Percentiles rank a stretch among this genome's conserved stretches.
Evolutionary conservation across 2,113 vertebrate species (phyloP).

Genomic region (Andinoacara biseriatus): DNA sequence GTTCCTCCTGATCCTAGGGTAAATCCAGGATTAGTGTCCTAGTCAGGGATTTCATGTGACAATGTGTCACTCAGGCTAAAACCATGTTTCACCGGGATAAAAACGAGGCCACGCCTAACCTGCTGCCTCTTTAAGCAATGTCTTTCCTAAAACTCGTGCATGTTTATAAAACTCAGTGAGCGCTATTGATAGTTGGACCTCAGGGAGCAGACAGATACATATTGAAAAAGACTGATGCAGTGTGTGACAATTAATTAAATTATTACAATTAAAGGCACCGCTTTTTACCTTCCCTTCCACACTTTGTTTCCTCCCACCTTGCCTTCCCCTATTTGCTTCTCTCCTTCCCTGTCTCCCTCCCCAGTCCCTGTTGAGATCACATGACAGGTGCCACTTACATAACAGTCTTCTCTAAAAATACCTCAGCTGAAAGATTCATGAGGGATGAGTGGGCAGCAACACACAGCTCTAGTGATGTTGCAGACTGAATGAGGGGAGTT

Average conservation of each 20-base stretch:
- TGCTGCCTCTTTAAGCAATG: neutral
- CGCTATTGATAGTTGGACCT: neutral
- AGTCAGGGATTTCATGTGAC: constrained; percentile 55
- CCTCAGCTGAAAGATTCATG: constrained; percentile 79
- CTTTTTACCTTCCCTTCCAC: neutral
- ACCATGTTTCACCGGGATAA: constrained; percentile 13
- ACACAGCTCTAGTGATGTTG: constrained; percentile 39
- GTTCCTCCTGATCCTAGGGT: constrained; percentile 54
- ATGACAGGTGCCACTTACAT: constrained; percentile 83
- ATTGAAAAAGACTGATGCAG: neutral
- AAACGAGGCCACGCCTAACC: constrained; percentile 36
- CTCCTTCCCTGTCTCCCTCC: constrained; percentile 41
- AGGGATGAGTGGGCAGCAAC: constrained; percentile 52
- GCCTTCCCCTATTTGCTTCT: constrained; percentile 6
- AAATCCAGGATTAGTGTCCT: constrained; percentile 65
- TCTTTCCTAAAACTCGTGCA: neutral
- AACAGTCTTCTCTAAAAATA: constrained; percentile 80
- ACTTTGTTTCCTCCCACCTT: constrained; percentile 21
- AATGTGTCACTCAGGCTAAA: constrained; percentile 42
- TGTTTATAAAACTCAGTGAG: neutral
- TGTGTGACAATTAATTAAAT: neutral
- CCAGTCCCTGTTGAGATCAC: constrained; percentile 72
- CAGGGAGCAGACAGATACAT: neutral
- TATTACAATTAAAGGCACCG: constrained; percentile 1
- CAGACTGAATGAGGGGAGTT: constrained; percentile 29